Base-by-base conservation (phyloP, 2,113 vertebrate genomes). In the Brevimyrus niger region DNA sequence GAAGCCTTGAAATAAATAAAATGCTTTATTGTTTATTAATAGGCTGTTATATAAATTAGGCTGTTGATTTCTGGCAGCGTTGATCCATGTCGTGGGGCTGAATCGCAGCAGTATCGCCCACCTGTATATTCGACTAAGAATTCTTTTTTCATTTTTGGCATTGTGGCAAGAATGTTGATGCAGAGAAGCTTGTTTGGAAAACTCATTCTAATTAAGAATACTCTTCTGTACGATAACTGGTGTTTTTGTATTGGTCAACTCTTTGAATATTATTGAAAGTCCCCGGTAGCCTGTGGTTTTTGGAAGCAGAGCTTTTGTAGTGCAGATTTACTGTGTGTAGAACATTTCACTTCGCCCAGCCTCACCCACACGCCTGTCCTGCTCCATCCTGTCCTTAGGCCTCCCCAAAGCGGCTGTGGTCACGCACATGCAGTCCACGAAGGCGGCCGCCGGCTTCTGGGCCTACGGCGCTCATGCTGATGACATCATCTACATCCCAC, bases 401-500 rank as follows among this genome's bases (percentile, higher is more conserved):
- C 95, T 99, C 55, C 98, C 98, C 3, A 99, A 99, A 92, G 97
- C 98, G 2, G 98, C 98, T 58, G 95, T 99, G 58, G 97, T 99
- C 92, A 97, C 95, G 53, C 97, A 99, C 82, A 89, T 97, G 15
- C 97, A 97, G 90, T 90, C 95, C 55, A 89, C 98, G 88, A 97
- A 96, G 93, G 97, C 94, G 10, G 95, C 97, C 61, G 94, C 90
- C 88, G 97, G 97, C 2, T 92, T 99, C 6, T 97, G 96, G 96
- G 96, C 93, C 0, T 98, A 97, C 15, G 97, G 97, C 2, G 97
- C 93, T 8, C 96, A 92, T 21, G 19, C 94, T 47, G 91, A 96
- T 85, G 98, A 99, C 9, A 92, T 98, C 0, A 76, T 99, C 50
- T 99, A 99, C 94, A 94, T 96, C 90, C 94, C 97, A 21, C 95